These are phyloP conservation scores for Sinocyclocheilus grahami DNA, from an alignment of 2,113 vertebrate species.

Conservation along the genomic window DNA sequence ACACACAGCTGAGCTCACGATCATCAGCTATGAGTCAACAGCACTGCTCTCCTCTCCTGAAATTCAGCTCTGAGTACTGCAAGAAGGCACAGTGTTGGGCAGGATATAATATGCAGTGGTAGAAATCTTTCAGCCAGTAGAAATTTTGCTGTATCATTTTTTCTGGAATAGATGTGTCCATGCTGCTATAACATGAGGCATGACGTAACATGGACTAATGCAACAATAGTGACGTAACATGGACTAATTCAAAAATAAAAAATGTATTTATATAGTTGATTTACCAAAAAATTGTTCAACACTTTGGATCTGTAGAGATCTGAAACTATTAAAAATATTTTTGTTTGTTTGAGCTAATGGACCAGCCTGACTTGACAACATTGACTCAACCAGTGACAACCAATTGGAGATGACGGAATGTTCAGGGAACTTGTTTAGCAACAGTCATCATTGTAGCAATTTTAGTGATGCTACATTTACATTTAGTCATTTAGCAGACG, in stretches of 20 bases:
- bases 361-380: background rate
- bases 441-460: background rate
- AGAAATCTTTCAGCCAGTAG: background rate
- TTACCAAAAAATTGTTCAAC: too few relatives aligned
- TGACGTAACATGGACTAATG: too few relatives aligned
- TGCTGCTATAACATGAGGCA: too few relatives aligned
- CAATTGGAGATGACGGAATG: background rate
- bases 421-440: background rate
- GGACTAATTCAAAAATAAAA: too few relatives aligned
- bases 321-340: too few relatives aligned
- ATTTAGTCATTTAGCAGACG: too few relatives aligned
- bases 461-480: background rate
- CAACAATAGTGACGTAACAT: too few relatives aligned
- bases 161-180: too few relatives aligned
- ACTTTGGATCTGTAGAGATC: too few relatives aligned
- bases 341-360: too few relatives aligned
- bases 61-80: background rate
- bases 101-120: background rate
- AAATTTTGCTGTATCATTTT: background rate
- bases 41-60: background rate
- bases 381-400: background rate
- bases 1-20: slow-evolving; percentile 52
- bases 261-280: too few relatives aligned
- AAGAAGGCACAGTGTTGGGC: background rate
- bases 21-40: slow-evolving; percentile 28